Evolutionary conservation across 2,113 vertebrate genomes (phyloP).

Genomic region (Zapornia atra): DNA sequence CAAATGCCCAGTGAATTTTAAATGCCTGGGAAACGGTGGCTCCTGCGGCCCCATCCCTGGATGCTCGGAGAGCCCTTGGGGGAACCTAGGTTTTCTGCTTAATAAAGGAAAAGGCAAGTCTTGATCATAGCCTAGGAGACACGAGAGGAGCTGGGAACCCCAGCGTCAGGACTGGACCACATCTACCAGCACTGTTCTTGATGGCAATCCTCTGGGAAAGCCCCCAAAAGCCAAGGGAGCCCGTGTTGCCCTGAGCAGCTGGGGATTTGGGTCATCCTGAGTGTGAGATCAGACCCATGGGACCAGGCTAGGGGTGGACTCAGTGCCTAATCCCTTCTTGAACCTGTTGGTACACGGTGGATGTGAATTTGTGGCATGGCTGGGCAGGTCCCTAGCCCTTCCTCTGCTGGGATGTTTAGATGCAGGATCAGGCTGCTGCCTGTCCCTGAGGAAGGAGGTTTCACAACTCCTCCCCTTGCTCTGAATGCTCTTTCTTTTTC

Average conservation of each 20-base stretch:
- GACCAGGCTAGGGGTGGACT: background rate
- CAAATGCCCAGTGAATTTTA: background rate
- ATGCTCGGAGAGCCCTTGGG: slow-evolving; percentile 8
- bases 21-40: background rate
- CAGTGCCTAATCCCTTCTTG: background rate
- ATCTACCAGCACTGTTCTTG: accelerated
- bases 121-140: slow-evolving; percentile 67
- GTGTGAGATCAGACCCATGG: background rate
- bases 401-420: background rate
- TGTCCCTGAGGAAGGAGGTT: background rate
- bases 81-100: slow-evolving; percentile 28
- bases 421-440: background rate
- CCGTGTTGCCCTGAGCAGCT: accelerated
- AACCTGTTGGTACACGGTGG: background rate
- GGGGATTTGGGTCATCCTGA: background rate
- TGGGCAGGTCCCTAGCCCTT: background rate
- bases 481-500: background rate
- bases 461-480: background rate
- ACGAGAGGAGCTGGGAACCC: background rate
- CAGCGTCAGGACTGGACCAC: background rate
- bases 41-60: background rate
- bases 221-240: background rate
- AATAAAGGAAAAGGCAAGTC: slow-evolving; percentile 51
- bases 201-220: background rate
- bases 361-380: background rate